phyloP scores from a whole-genome alignment of 2,888 invertebrate species.

The Synergus itoensis region DNA sequence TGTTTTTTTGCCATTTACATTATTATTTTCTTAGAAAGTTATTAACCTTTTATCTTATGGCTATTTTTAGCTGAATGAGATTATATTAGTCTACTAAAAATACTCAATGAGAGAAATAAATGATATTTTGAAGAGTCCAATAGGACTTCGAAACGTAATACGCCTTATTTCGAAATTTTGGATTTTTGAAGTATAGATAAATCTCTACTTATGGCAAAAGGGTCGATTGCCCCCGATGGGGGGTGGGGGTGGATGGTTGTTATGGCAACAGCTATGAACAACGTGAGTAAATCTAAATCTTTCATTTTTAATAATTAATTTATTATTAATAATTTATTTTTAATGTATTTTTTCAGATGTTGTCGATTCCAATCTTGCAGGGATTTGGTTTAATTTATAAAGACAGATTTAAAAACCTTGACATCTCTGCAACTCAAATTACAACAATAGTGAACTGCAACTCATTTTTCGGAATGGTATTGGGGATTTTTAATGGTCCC shows the following conservation, averaged over 20 bases:
- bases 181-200: constrained; percentile 18
- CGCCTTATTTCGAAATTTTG: neutral
- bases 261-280: constrained; percentile 81
- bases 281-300: constrained; percentile 79
- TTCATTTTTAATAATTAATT: neutral
- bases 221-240: constrained; percentile 86
- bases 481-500: constrained; percentile 84
- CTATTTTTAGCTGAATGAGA: neutral
- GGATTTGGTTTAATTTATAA: constrained; percentile 85
- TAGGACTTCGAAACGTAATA: neutral
- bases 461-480: constrained; percentile 84
- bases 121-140: neutral
- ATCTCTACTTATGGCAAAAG: constrained; percentile 27
- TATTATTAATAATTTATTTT: constrained; percentile 13
- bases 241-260: constrained; percentile 89
- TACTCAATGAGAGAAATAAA: neutral
- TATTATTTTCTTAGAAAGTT: too few species aligned
- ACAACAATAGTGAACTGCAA: constrained; percentile 84
- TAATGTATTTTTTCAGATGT: constrained; percentile 67
- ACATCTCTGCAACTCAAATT: constrained; percentile 82
- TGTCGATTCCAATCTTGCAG: constrained; percentile 81
- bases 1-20: too few species aligned
- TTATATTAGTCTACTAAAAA: neutral
- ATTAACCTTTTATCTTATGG: too few species aligned
- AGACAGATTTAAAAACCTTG: constrained; percentile 81